These are phyloP conservation scores for Caenorhabditis doughertyi DNA, from an alignment of 2,888 invertebrate species.

Conservation along the genomic window DNA sequence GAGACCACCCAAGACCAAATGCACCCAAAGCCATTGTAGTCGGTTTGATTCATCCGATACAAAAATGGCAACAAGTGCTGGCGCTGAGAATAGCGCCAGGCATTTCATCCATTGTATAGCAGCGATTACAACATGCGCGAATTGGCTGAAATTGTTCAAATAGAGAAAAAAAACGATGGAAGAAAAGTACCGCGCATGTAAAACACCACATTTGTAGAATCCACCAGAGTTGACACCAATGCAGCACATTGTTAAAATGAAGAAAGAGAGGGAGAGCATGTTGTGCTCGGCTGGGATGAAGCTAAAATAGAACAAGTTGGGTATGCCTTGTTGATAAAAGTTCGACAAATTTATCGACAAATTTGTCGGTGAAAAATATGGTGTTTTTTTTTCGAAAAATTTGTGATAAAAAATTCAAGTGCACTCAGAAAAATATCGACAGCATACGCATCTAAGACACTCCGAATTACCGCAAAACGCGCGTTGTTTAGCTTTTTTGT, in stretches of 20 bases:
- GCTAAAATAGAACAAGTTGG: too few species aligned
- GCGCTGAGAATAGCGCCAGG: slow-evolving; percentile 74
- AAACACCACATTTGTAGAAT: slow-evolving; percentile 52
- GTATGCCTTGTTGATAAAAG: too few species aligned
- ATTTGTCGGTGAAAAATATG: too few species aligned
- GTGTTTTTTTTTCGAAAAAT: too few species aligned
- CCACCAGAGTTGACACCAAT: slow-evolving; percentile 50
- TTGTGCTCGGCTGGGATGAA: slow-evolving; percentile 61
- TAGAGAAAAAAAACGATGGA: too few species aligned
- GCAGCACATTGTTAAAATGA: slow-evolving; percentile 48
- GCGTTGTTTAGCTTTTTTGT: too few species aligned
- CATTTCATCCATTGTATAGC: slow-evolving; percentile 76
- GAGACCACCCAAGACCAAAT: slow-evolving; percentile 38
- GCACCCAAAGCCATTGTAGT: slow-evolving; percentile 59
- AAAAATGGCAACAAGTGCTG: slow-evolving; percentile 72
- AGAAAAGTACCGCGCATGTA: slow-evolving; percentile 60
- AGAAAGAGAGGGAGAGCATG: slow-evolving; percentile 34
- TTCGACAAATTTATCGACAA: too few species aligned
- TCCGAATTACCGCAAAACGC: too few species aligned
- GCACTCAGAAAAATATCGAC: too few species aligned
- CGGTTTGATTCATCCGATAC: slow-evolving; percentile 66
- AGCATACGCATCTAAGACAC: too few species aligned
- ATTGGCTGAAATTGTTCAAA: slow-evolving; percentile 56
- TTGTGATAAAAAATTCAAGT: too few species aligned
- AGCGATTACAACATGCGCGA: slow-evolving; percentile 72